Evolutionary conservation across 2,797 vertebrate genomes (phyloP).

Genomic region (Leucoraja ocellata): DNA sequence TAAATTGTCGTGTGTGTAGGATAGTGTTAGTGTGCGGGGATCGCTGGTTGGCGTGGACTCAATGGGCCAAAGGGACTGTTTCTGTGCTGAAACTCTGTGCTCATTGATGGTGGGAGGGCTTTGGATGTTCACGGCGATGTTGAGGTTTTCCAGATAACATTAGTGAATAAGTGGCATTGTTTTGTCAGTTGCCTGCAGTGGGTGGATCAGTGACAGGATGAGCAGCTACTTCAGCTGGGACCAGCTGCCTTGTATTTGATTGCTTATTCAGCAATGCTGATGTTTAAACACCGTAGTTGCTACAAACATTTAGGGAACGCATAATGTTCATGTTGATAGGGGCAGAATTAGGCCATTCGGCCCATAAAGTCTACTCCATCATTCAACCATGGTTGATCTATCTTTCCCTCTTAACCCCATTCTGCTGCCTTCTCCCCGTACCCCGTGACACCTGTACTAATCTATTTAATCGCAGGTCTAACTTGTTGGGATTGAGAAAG

Average conservation of each 20-base stretch:
- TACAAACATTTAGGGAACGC: neutral
- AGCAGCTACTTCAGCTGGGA: neutral
- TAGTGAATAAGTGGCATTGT: neutral
- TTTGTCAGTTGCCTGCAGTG: neutral
- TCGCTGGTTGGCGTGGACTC: too few relatives aligned
- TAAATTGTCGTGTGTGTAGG: too few relatives aligned
- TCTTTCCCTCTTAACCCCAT: too few relatives aligned
- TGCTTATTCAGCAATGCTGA: neutral
- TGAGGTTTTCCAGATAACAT: neutral
- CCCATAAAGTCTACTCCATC: too few relatives aligned
- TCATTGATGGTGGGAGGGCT: too few relatives aligned
- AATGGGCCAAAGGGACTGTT: too few relatives aligned
- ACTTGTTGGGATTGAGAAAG: neutral
- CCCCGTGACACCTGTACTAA: too few relatives aligned
- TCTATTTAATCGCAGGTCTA: neutral
- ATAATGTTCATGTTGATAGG: neutral
- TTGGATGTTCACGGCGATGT: neutral
- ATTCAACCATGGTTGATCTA: too few relatives aligned
- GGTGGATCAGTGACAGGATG: neutral
- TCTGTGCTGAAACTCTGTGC: too few relatives aligned
- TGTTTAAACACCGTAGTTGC: neutral
- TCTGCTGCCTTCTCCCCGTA: too few relatives aligned
- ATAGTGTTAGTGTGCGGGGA: too few relatives aligned
- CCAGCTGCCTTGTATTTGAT: neutral
- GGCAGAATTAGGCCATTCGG: too few relatives aligned